These are phyloP conservation scores for Menura novaehollandiae DNA, from an alignment of 2,113 vertebrate species.

Conservation along the genomic window DNA sequence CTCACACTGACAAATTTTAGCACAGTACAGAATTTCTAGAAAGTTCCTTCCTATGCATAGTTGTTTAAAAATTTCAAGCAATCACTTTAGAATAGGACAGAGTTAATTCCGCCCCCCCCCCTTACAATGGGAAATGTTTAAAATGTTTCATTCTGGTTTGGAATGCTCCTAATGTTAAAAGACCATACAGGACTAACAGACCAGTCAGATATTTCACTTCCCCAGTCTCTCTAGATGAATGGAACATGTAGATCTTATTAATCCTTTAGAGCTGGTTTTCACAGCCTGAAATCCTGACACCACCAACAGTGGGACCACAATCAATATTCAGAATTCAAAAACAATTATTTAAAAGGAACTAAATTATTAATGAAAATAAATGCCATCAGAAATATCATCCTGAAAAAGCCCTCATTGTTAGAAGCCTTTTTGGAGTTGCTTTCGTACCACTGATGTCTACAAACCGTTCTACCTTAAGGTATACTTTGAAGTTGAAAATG, in stretches of 20 bases:
- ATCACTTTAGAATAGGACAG: background rate
- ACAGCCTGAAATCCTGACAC: background rate
- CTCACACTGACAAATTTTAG: background rate
- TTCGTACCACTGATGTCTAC: background rate
- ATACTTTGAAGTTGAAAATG: fast-evolving
- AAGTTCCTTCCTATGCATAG: background rate
- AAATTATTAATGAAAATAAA: background rate
- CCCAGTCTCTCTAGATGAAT: background rate
- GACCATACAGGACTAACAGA: background rate
- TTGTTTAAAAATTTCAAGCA: background rate
- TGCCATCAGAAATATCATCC: background rate
- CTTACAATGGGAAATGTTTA: background rate
- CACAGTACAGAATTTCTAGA: background rate
- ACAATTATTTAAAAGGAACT: background rate
- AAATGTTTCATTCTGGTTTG: background rate
- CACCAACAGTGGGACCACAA: background rate
- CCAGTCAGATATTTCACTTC: background rate
- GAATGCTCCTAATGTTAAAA: background rate
- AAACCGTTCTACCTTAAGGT: background rate
- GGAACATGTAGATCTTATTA: background rate
- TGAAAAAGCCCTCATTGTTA: background rate
- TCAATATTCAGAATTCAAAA: background rate
- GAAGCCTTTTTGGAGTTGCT: background rate
- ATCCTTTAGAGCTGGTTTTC: background rate
- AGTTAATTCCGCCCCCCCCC: background rate